phyloP scores from a whole-genome alignment of 2,113 vertebrate genomes.

The Hepsetus odoe region DNA sequence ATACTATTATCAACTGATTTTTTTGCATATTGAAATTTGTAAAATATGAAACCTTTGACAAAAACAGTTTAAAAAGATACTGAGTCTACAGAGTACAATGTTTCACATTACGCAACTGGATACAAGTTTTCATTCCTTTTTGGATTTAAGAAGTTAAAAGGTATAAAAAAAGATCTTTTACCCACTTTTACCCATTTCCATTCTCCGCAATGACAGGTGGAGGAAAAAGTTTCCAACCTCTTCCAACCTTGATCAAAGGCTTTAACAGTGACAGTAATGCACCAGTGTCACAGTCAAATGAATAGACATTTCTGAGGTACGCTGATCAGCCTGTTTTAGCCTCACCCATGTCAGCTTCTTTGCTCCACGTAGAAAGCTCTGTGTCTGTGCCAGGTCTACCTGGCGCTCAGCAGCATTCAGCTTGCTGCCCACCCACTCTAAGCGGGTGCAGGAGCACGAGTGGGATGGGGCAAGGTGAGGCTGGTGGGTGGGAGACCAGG shows the following conservation, averaged over 20 bases:
- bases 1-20: no score
- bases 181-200: background rate
- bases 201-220: background rate
- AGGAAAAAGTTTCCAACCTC: background rate
- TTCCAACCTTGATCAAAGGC: background rate
- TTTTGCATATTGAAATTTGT: no score
- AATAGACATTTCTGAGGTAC: background rate
- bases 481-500: constrained; percentile 75
- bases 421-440: constrained; percentile 71
- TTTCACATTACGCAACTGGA: no score
- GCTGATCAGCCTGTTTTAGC: background rate
- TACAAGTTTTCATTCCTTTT: no score
- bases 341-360: constrained; percentile 64
- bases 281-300: background rate
- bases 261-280: background rate
- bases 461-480: constrained; percentile 70
- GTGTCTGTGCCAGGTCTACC: constrained; percentile 36
- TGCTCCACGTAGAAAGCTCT: constrained; percentile 35
- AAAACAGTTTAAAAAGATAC: no score
- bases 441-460: constrained; percentile 63
- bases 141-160: background rate
- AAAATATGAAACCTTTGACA: no score
- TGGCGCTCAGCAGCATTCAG: constrained; percentile 58
- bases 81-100: no score
- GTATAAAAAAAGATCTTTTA: no score